Evolutionary conservation across 35 echinoderm and acorn worm species (phyloP).

Genomic region (Strongylocentrotus purpuratus): DNA sequence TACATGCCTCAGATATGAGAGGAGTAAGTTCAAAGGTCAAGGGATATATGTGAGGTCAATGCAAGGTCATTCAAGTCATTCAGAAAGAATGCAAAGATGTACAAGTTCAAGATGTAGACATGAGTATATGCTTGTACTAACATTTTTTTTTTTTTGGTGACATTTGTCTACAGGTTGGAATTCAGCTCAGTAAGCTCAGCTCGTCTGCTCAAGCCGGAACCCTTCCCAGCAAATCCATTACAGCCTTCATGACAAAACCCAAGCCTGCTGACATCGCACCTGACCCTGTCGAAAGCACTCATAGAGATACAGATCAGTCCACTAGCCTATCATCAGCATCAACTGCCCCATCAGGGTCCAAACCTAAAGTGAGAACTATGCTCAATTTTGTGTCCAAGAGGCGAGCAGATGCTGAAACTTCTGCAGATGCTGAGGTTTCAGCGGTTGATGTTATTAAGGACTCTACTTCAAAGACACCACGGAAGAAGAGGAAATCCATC

Average conservation of each 20-base stretch:
- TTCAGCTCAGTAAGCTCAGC: conserved; percentile 69
- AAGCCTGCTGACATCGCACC: not conserved
- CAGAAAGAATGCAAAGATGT: too few relatives aligned
- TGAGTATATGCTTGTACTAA: not conserved
- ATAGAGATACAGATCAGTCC: not conserved
- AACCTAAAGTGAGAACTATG: conserved; percentile 30
- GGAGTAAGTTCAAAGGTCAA: too few relatives aligned
- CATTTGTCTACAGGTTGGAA: conserved; percentile 66
- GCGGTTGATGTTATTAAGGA: not conserved
- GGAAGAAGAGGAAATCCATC: conserved; percentile 21
- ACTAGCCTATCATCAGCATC: not conserved
- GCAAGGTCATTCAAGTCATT: too few relatives aligned
- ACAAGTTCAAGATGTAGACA: not conserved
- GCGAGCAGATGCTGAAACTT: not conserved
- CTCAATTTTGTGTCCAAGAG: conserved; percentile 70
- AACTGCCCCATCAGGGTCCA: conserved; percentile 6
- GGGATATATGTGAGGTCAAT: too few relatives aligned
- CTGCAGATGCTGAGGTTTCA: not conserved
- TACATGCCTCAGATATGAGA: too few relatives aligned
- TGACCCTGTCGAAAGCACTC: not conserved
- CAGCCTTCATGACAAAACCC: conserved; percentile 66
- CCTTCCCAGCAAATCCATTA: conserved; percentile 57
- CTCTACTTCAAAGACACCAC: not conserved
- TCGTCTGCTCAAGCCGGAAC: conserved; percentile 33
- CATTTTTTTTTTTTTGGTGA: not conserved